These are phyloP conservation scores for Lindbergichthys nudifrons DNA, from an alignment of 2,797 vertebrate genomes.

Conservation along the genomic window DNA sequence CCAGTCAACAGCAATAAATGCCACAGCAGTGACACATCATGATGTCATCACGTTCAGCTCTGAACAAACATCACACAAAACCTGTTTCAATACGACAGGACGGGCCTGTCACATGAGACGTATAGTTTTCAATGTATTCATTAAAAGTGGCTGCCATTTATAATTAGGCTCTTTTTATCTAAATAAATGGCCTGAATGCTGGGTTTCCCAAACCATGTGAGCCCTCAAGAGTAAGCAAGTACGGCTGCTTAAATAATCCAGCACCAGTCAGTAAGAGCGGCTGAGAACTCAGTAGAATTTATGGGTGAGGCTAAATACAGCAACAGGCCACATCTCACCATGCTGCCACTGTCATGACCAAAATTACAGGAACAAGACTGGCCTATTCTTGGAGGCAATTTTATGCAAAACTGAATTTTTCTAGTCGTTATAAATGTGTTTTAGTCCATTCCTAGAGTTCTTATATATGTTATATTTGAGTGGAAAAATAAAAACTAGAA, in stretches of 20 bases:
- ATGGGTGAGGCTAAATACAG: constrained; percentile 79
- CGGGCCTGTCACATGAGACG: constrained; percentile 28
- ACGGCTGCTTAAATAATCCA: constrained; percentile 74
- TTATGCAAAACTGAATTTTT: constrained; percentile 18
- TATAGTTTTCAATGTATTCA: constrained; percentile 40
- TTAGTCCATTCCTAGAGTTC: constrained; percentile 31
- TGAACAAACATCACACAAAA: constrained; percentile 37
- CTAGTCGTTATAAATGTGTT: constrained; percentile 37
- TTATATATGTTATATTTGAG: constrained; percentile 32
- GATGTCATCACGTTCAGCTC: constrained; percentile 20
- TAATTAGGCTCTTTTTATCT: constrained; percentile 32
- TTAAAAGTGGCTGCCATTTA: constrained; percentile 30
- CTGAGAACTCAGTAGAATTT: constrained; percentile 78
- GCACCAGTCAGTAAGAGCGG: constrained; percentile 67
- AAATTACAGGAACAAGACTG: constrained; percentile 55
- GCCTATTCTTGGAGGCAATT: constrained; percentile 24
- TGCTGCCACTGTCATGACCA: constrained; percentile 36
- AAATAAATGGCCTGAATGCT: constrained; percentile 23
- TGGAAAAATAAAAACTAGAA: constrained; percentile 13
- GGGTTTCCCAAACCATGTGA: constrained; percentile 33
- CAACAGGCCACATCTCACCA: constrained; percentile 58
- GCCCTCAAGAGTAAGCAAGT: constrained; percentile 52
- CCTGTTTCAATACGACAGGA: constrained; percentile 13
- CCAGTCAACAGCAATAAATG: constrained; percentile 38
- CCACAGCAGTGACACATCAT: constrained; percentile 28